Percentiles rank a stretch among this genome's conserved stretches.
Evolutionary conservation across 2,888 invertebrate species (phyloP).

Genomic region (Mimas tiliae): DNA sequence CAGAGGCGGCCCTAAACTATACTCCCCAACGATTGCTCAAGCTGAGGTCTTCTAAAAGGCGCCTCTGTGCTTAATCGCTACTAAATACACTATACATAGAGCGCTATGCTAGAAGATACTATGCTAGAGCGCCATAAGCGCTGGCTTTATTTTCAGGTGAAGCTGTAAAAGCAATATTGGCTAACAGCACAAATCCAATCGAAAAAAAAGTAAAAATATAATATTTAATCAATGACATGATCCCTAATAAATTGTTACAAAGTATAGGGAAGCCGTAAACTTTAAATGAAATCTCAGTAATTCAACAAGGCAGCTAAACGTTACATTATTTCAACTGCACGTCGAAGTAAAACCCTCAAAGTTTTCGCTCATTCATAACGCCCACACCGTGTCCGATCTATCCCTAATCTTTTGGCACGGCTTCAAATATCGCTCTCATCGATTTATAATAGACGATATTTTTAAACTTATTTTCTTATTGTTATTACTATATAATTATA

Average conservation of each 20-base stretch:
- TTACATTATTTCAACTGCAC: constrained; percentile 8
- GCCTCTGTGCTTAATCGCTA: too few relatives aligned
- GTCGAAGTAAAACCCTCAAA: constrained; percentile 48
- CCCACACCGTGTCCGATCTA: constrained; percentile 58
- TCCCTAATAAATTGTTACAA: background rate
- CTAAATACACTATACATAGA: too few relatives aligned
- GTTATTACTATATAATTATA: too few relatives aligned
- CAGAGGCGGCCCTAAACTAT: too few relatives aligned
- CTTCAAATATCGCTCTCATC: constrained; percentile 67
- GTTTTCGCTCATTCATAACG: constrained; percentile 63
- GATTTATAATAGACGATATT: constrained; percentile 54
- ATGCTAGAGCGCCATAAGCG: too few relatives aligned
- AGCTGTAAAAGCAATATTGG: too few relatives aligned
- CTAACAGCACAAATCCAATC: too few relatives aligned
- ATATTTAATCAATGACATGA: background rate
- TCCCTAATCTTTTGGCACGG: constrained; percentile 75
- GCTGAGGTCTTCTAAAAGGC: too few relatives aligned
- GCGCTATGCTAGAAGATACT: too few relatives aligned
- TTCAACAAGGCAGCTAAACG: constrained; percentile 4
- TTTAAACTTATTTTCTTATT: constrained; percentile 17
- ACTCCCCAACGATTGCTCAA: too few relatives aligned
- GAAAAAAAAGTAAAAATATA: too few relatives aligned
- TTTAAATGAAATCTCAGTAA: background rate
- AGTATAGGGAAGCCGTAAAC: constrained; percentile 1
- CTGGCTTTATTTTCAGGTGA: too few relatives aligned